A percentile compares a stretch with the other conserved stretches of the same genome.
phyloP scores from a whole-genome alignment of 2,797 vertebrate species.

The Phalloptychus januarius region DNA sequence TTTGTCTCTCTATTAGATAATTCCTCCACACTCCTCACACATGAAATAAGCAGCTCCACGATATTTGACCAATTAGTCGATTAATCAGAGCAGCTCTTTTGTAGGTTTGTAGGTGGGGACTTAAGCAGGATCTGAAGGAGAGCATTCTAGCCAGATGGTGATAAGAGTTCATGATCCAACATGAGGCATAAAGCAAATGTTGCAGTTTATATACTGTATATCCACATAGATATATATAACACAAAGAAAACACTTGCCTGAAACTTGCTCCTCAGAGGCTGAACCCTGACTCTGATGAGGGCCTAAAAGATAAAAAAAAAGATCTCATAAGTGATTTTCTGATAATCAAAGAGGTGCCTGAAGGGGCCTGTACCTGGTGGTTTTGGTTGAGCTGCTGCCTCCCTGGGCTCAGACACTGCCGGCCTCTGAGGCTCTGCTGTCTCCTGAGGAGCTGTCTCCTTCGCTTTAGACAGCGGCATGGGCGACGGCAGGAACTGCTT shows the following conservation, averaged over 20 bases:
- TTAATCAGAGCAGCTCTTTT: not conserved
- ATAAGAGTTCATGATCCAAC: not conserved
- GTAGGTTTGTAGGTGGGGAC: not conserved
- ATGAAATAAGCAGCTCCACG: not conserved
- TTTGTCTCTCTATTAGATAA: not conserved
- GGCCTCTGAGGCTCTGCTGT: conserved; percentile 56
- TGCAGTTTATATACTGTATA: not conserved
- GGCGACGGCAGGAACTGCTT: conserved; percentile 93
- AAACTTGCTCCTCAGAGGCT: conserved; percentile 60
- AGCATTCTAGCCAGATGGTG: not conserved
- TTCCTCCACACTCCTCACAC: not conserved
- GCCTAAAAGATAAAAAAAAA: conserved; percentile 54
- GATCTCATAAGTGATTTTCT: not conserved
- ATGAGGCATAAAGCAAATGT: not conserved
- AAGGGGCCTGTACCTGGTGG: conserved; percentile 46
- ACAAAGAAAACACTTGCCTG: conserved; percentile 69
- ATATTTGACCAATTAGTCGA: not conserved
- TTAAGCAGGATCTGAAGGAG: not conserved
- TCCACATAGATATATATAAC: too few relatives aligned
- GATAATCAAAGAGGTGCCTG: not conserved
- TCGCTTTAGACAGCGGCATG: conserved; percentile 88
- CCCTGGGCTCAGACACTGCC: conserved; percentile 55
- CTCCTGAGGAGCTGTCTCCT: conserved; percentile 54
- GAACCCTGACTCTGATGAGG: conserved; percentile 51
- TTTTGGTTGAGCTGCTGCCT: conserved; percentile 41